Evolutionary conservation across 2,113 vertebrate genomes (phyloP), one percentile per base, ranked within the genome.

Genomic region (Microcebus jonahi): DNA sequence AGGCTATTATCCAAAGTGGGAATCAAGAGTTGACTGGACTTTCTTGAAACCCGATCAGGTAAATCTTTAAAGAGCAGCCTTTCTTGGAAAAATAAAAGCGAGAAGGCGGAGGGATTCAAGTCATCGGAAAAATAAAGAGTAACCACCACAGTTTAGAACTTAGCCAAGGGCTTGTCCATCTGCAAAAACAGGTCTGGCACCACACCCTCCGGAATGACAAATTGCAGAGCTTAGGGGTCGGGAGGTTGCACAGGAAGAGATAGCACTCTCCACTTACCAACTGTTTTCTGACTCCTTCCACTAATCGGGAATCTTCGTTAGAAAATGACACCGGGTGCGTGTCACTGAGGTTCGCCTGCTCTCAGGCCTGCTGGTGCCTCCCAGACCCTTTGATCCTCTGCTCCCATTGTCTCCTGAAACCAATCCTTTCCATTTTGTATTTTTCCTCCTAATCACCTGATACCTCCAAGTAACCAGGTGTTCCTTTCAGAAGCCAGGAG

Each of bases 331-430:
- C 96, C 90, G 3, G 39, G 29, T 71, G 36, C 75, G 75, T 93
- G 91, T 95, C 93, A 45, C 71, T 34, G 71, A 61, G 93, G 94
- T 92, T 91, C 73, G 1, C 79, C 42, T n/a, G 73, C 94, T 97
- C 95, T 92, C 94, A 90, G 93, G 81, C 93, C 79, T 91, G 34
- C 89, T 86, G 96, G 96, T 93, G 97, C 97, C 96, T 97, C 93
- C 71, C 42, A 70, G 95, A 11, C 42, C 21, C 96, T 97, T 97
- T 98, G 93, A 96, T 95, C 91, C 70, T 84, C 91, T 75, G n/a
- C 57, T 92, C 20, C 70, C 79, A 97, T 97, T 98, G 97, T 98
- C 79, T 68, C 68, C 83, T 95, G 97, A 97, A 97, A 97, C 86
- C 79, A 95, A 97, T 94, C 93, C 93, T 94, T 96, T 63, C 95